A percentile compares a stretch with the other conserved stretches of the same genome.
Evolutionary conservation across 1,140 invertebrate genomes (phyloP).

Genomic region (Phymorhynchus buccinoides): DNA sequence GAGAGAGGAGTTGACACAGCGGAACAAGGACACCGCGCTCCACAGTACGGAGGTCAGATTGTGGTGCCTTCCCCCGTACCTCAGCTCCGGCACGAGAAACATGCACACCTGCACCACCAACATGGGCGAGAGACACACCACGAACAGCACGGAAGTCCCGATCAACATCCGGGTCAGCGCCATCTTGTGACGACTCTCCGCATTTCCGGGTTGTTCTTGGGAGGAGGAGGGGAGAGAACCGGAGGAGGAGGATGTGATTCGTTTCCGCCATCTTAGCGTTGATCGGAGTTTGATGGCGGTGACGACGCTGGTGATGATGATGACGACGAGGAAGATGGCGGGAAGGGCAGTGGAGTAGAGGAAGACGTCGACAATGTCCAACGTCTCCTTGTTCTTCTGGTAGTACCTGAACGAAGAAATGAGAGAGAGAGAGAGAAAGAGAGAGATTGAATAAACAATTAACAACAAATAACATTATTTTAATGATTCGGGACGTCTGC

Average conservation of each 20-base stretch:
- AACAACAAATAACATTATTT: not conserved
- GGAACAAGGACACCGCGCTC: not conserved
- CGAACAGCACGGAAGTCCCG: slow-evolving; percentile 28
- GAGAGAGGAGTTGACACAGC: slow-evolving; percentile 30
- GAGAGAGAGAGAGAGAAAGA: too few species aligned
- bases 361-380: slow-evolving; percentile 7
- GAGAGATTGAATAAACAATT: too few species aligned
- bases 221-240: not conserved
- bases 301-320: slow-evolving; percentile 20
- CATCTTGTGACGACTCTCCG: not conserved
- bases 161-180: slow-evolving; percentile 34
- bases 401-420: too few species aligned
- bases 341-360: not conserved
- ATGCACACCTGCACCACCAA: slow-evolving; percentile 21
- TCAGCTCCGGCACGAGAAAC: slow-evolving; percentile 1
- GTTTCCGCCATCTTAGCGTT: not conserved
- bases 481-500: too few species aligned
- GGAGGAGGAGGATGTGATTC: not conserved
- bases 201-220: not conserved
- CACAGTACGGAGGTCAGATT: slow-evolving; percentile 19
- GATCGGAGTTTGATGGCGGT: not conserved
- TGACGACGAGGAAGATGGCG: slow-evolving; percentile 19
- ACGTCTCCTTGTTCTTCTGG: slow-evolving; percentile 12
- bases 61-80: not conserved
- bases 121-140: slow-evolving; percentile 33